Base-by-base conservation (phyloP, 2,113 vertebrate species). In the Bettongia penicillata region DNA sequence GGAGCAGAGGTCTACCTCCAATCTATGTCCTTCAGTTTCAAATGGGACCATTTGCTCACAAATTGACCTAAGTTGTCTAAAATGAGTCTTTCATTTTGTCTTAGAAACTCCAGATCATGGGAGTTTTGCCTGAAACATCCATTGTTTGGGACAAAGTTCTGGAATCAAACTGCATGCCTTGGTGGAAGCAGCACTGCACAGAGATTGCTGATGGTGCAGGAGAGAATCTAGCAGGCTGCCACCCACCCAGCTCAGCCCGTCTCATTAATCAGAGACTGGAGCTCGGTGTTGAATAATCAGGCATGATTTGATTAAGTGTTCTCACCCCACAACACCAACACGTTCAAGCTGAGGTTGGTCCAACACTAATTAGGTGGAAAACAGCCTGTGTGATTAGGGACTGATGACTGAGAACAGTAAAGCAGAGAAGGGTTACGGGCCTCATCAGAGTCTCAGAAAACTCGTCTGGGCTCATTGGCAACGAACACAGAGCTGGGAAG, bases 291-390 rank as follows among this genome's bases (percentile, higher is more conserved):
- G 91, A 95, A 93, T 53, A 94, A 53, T 14, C 77, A 94, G 94
- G 61, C 91, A 77, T 22, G 89, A 77, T 92, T 51, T 94, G 51
- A 95, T 51, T 92, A 90, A 97, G 31, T 95, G 11, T 52, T 43
- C 90, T 95, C 95, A 61, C 94, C 47, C 97, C 90, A 1, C 0
- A 93, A 57, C 14, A 96, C 43, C 3, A 97, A 48, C 0, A 84
- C 57, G 95, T 98, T 97, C 91, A 95, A 92, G 96, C 26, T 24
- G 95, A 55, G 57, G n/a, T 24, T 96, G 95, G 16, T 10, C 49
- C 93, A 97, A 92, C 31, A 93, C 91, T 97, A 95, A 97, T 97
- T 89, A 93, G 92, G 93, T 92, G 95, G 91, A 95, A 98, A 96
- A 1, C 25, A 93, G 55, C 28, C 10, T 51, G 0, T 23, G 4